Evolutionary conservation across 2,113 vertebrate genomes (phyloP), one percentile per base, ranked within the genome.

Genomic region (Emydura subglobosa): DNA sequence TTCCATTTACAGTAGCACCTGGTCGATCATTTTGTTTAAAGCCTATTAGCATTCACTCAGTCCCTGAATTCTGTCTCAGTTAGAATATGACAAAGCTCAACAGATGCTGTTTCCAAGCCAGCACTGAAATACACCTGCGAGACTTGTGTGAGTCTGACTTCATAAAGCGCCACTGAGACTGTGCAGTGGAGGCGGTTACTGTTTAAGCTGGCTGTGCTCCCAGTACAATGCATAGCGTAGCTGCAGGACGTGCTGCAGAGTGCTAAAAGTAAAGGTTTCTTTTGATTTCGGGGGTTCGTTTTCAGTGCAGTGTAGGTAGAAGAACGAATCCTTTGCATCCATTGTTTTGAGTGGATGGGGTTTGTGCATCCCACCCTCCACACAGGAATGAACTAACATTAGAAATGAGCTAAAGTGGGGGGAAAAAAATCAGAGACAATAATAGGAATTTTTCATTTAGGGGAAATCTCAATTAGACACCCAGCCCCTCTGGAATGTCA

Each of bases 1-100:
- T 96, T 92, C 79, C 87, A 91, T 87, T 92, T 86, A 81, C 85
- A 93, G 88, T 95, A 96, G 96, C 95, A 98, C 96, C 94, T 97
- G 96, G 95, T 88, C 0, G 0, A 88, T 94, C 47, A 86, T 97
- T 95, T 94, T 91, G 27, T 96, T 97, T 95, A 51, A 76, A 96
- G 92, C 61, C 93, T 96, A 92, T 97, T 96, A 88, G 55, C 16
- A 22, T 94, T 98, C 24, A 5, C 82, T 91, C 82, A 96, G 95
- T 92, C 92, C 89, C 34, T 83, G 82, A 96, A 92, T 83, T 83
- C 94, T 3, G 89, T 96, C 90, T 96, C 93, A 89, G 95, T 92
- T 96, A 91, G 90, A 96, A 94, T 82, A 59, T 24, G 42, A 27
- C 91, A 91, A 84, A 39, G 44, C 68, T 93, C 17, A 5, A 83